Conservation (phyloP, 1,140 invertebrate species). For the Olivierus martensii region DNA sequence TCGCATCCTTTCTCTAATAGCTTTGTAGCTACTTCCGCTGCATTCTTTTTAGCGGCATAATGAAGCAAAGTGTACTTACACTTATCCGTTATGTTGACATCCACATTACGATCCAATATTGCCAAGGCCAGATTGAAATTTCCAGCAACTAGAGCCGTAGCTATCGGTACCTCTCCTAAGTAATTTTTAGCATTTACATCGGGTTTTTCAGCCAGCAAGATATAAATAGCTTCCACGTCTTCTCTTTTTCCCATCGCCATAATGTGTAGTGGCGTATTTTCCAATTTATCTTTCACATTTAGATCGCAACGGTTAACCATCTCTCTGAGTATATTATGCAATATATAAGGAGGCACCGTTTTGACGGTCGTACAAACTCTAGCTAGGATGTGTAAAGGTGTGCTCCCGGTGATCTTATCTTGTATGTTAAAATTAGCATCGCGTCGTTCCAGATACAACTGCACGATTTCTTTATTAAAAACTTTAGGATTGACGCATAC, state of each 20-base stretch:
- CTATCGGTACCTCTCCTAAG: not conserved
- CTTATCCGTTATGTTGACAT: not conserved
- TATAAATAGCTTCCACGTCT: not conserved
- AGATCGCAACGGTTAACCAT: no score
- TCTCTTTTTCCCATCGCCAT: not conserved
- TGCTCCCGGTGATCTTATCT: no score
- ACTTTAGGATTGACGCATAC: no score
- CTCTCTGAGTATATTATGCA: no score
- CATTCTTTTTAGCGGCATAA: not conserved
- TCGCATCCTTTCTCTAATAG: not conserved
- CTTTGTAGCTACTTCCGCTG: not conserved
- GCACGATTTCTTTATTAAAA: no score
- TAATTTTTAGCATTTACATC: not conserved
- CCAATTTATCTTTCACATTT: not conserved
- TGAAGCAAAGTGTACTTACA: not conserved
- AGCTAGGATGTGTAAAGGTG: no score
- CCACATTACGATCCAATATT: not conserved
- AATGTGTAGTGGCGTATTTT: not conserved
- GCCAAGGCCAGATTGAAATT: not conserved
- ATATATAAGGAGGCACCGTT: no score
- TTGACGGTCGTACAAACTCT: no score
- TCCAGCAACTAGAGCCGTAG: not conserved
- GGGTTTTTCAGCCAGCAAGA: not conserved
- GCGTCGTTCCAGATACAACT: no score
- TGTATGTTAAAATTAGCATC: no score